Evolutionary conservation across 2,113 vertebrate genomes (phyloP).

Genomic region (Monopterus albus): DNA sequence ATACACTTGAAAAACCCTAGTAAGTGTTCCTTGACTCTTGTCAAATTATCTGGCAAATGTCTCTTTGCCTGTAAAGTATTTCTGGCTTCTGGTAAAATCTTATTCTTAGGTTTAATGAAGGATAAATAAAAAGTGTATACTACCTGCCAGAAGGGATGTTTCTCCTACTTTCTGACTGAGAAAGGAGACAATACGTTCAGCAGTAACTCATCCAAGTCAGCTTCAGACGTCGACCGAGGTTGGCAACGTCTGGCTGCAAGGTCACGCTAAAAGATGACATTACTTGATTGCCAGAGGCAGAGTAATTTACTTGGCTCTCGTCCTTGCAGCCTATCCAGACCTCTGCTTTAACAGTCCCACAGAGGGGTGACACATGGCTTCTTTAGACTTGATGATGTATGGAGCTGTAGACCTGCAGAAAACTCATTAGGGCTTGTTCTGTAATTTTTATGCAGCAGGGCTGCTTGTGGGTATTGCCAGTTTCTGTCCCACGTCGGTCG

Average conservation of each 20-base stretch:
- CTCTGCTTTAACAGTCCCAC: slow-evolving; percentile 11
- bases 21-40: background rate
- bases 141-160: background rate
- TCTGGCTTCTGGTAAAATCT: background rate
- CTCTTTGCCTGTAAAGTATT: background rate
- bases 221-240: slow-evolving; percentile 5
- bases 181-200: slow-evolving; percentile 7
- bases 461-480: background rate
- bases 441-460: background rate
- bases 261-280: slow-evolving; percentile 27
- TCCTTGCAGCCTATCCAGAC: slow-evolving; percentile 14
- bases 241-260: slow-evolving; percentile 33
- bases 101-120: slow-evolving; percentile 8
- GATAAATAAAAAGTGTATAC: slow-evolving; percentile 18
- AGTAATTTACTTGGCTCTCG: slow-evolving; percentile 51
- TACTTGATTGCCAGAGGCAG: slow-evolving; percentile 58
- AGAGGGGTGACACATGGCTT: slow-evolving; percentile 14
- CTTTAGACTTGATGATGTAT: background rate
- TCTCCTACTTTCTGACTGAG: slow-evolving; percentile 3
- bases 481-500: background rate
- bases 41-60: background rate
- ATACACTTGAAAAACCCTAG: too few species aligned
- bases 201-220: background rate
- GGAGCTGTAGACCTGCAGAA: background rate
- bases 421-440: background rate